Base-by-base conservation (phyloP, 1,140 invertebrate species). In the Brachionus plicatilis region DNA sequence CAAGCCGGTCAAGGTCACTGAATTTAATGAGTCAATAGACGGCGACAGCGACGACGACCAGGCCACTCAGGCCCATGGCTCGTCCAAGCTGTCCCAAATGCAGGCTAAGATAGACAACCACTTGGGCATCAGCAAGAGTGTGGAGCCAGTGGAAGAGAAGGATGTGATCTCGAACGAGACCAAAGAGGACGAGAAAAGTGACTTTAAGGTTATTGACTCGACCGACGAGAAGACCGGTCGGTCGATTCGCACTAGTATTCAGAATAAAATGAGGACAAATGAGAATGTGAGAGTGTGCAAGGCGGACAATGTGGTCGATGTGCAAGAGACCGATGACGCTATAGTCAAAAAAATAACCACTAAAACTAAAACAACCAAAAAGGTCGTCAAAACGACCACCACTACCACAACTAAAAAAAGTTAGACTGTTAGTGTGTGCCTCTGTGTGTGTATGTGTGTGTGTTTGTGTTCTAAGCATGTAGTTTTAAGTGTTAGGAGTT, bases 311-410 rank as follows among this genome's bases (percentile, higher is more conserved):
- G 65, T 68, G 14, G 60, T 68, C 27, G 60, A 70, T 83, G 82
- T 82, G 27, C 33, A 83, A 70, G 82, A 83, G 29, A 83, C 82
- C 4, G 82, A 83, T 33, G 82, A 83, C 37, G 33, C 60, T 14
- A 83, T 68, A n/a, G 29, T 83, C 20, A 83, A 83, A 70, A 83
- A 83, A 78, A 72, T 84, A 5, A 75, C 83, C 6, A 84, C 83
- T 45, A 84, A 72, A 37, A 84, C 83, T 53, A 65, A 65, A 33
- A 84, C 66, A 14, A 75, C 68, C 7, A 84, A 75, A 45, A 84
- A 47, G 20, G 60, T 84, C 1, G 70, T 84, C 33, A 84, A 75
- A 50, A 84, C 82, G 0, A 83, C 82, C 3, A 83, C 82, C 3
- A 68, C 82, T 24, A 82, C 79, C 3, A 82, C 53, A 14, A 82